These are phyloP conservation scores for Lithophane ornitopus DNA, from an alignment of 2,888 invertebrate genomes.

Conservation along the genomic window DNA sequence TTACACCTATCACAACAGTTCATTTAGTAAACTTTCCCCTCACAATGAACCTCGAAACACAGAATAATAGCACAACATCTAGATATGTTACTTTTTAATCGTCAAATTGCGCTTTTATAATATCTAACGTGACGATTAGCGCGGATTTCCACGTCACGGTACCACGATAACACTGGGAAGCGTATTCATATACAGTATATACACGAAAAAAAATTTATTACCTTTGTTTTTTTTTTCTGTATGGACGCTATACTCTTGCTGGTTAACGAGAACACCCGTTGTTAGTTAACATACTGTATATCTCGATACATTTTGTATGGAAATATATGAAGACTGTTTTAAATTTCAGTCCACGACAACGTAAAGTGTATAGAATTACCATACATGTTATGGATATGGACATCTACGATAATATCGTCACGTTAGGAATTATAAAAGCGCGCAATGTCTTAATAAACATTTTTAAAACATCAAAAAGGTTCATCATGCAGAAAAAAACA, in stretches of 20 bases:
- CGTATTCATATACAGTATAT: background rate
- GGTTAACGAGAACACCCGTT: too few relatives aligned
- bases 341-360: background rate
- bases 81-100: slow-evolving; percentile 47
- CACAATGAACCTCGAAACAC: slow-evolving; percentile 29
- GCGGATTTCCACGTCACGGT: background rate
- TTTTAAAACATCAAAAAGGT: slow-evolving; percentile 31
- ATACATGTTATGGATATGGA: background rate
- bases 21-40: background rate
- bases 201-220: too few relatives aligned
- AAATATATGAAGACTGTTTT: background rate
- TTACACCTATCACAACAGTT: slow-evolving; percentile 27
- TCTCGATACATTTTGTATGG: too few relatives aligned
- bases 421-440: background rate
- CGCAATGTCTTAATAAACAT: slow-evolving; percentile 4
- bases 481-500: slow-evolving; percentile 18
- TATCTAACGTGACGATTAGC: background rate
- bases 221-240: too few relatives aligned
- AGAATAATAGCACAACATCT: slow-evolving; percentile 40
- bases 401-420: background rate
- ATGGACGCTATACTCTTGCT: too few relatives aligned
- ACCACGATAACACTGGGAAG: background rate
- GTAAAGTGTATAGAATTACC: background rate
- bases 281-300: too few relatives aligned
- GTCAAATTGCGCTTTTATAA: slow-evolving; percentile 2